Percentiles rank a stretch among this genome's conserved stretches.
Conservation (phyloP, 1,140 invertebrate genomes). For the Panonychus citri region DNA sequence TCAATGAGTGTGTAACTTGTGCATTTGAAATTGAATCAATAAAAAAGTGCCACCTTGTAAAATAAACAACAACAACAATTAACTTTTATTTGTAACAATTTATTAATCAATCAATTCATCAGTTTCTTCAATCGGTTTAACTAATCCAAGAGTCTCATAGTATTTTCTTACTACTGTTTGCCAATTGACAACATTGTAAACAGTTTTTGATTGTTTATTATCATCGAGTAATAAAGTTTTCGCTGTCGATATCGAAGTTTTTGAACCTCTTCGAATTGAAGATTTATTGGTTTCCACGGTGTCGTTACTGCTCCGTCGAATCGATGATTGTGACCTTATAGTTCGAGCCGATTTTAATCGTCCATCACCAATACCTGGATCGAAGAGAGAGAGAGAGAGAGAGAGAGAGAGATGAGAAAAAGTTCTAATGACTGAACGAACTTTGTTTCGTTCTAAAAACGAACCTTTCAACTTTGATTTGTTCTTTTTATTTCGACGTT, state of each 20-base stretch:
- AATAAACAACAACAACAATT: neutral
- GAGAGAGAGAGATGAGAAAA: too few relatives aligned
- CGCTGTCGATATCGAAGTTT: neutral
- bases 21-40: too few relatives aligned
- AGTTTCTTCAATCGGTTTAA: neutral
- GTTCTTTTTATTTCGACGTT: neutral
- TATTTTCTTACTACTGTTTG: constrained; percentile 15
- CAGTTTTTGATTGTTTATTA: constrained; percentile 6
- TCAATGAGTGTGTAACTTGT: too few relatives aligned
- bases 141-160: constrained; percentile 14
- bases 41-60: neutral
- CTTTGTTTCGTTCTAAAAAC: neutral
- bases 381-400: too few relatives aligned
- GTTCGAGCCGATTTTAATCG: neutral
- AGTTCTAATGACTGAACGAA: too few relatives aligned
- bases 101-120: neutral
- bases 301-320: neutral
- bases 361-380: neutral
- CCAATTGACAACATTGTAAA: constrained; percentile 17
- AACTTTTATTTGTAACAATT: neutral
- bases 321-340: neutral
- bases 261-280: neutral
- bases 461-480: neutral
- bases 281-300: constrained; percentile 1
- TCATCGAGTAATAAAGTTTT: constrained; percentile 3